Evolutionary conservation across 2,888 invertebrate genomes (phyloP).

Genomic region (Druceiella hillmani): DNA sequence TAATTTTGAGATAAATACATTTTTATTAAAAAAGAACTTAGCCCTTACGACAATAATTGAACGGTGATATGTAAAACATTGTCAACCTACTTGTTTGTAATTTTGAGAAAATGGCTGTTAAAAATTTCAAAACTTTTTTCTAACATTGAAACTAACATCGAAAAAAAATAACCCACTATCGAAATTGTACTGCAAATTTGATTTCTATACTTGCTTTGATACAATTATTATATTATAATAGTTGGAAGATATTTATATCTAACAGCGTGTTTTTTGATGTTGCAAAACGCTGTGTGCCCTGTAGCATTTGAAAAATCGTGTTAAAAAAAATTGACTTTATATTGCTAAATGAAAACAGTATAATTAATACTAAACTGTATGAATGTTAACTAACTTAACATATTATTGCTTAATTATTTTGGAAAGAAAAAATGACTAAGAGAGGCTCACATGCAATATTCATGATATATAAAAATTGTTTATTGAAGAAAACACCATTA

Average conservation of each 20-base stretch:
- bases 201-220: not conserved
- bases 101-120: constrained; percentile 7
- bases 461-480: too few relatives aligned
- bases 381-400: constrained; percentile 4
- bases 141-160: not conserved
- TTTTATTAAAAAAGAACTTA: too few relatives aligned
- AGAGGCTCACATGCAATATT: too few relatives aligned
- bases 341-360: constrained; percentile 3
- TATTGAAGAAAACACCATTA: too few relatives aligned
- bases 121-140: constrained; percentile 1
- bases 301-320: constrained; percentile 1
- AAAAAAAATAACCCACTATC: not conserved
- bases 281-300: too few relatives aligned
- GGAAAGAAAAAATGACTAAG: too few relatives aligned
- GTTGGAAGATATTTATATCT: not conserved
- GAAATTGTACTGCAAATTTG: constrained; percentile 1
- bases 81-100: constrained; percentile 8
- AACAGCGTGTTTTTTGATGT: too few relatives aligned
- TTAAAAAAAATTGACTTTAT: constrained; percentile 2
- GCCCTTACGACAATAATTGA: too few relatives aligned
- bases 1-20: too few relatives aligned
- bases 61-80: constrained; percentile 9
- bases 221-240: constrained; percentile 5
- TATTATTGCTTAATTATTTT: constrained; percentile 3
- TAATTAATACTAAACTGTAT: not conserved